Percentiles rank a stretch among this genome's conserved stretches.
Evolutionary conservation across 1,140 invertebrate species (phyloP).

Genomic region (Centruroides sculpturatus): DNA sequence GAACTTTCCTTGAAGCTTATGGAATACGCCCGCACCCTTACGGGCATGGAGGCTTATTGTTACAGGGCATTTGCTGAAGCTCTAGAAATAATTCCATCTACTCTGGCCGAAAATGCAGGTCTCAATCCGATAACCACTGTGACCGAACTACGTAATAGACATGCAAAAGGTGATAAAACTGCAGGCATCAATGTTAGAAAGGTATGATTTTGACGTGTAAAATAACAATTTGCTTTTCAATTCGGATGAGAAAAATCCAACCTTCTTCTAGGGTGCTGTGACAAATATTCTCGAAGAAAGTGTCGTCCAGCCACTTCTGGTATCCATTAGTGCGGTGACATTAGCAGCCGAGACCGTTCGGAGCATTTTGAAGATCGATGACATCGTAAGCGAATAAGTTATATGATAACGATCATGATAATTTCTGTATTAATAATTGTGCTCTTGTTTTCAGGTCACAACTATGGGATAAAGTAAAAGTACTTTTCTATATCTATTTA

Average conservation of each 20-base stretch:
- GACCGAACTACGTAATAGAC: slow-evolving; percentile 86
- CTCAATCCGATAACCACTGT: slow-evolving; percentile 94
- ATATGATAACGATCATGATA: too few species aligned
- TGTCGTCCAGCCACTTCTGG: slow-evolving; percentile 92
- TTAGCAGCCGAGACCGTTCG: slow-evolving; percentile 93
- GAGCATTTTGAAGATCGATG: slow-evolving; percentile 97
- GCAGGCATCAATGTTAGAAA: slow-evolving; percentile 93
- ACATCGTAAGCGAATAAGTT: slow-evolving; percentile 67
- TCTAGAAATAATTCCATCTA: slow-evolving; percentile 91
- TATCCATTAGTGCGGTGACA: slow-evolving; percentile 83
- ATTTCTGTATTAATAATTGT: too few species aligned
- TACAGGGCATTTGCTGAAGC: slow-evolving; percentile 84
- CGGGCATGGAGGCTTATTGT: slow-evolving; percentile 89
- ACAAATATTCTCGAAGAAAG: slow-evolving; percentile 95
- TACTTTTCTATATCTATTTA: too few species aligned
- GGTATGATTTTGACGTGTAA: slow-evolving; percentile 20
- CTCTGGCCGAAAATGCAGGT: slow-evolving; percentile 98
- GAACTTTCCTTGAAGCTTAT: slow-evolving; percentile 77
- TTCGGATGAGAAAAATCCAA: neutral
- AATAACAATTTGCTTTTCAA: too few species aligned
- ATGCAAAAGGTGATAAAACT: slow-evolving; percentile 64
- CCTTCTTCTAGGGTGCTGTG: slow-evolving; percentile 53
- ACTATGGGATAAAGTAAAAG: too few species aligned
- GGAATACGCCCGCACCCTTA: slow-evolving; percentile 62
- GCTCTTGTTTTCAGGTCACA: too few species aligned